A percentile compares a stretch with the other conserved stretches of the same genome.
Evolutionary conservation across 2,797 vertebrate species (phyloP).

Genomic region (Thunnus albacares): DNA sequence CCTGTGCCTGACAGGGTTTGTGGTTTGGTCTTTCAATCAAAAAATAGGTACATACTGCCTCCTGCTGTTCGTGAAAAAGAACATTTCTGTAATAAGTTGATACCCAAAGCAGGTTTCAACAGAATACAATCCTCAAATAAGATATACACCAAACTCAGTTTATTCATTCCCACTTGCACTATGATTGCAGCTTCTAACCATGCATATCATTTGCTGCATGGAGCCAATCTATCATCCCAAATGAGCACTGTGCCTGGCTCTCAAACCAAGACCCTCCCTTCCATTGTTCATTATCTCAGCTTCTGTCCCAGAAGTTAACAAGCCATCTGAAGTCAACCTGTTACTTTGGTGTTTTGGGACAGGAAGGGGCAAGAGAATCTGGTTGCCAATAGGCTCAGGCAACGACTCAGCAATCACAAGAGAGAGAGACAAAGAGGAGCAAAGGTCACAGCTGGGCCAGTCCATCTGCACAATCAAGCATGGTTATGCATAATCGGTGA

Average conservation of each 20-base stretch:
- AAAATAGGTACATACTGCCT: constrained; percentile 59
- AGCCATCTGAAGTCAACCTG: constrained; percentile 63
- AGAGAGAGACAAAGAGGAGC: background rate
- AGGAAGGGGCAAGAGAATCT: background rate
- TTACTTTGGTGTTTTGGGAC: constrained; percentile 30
- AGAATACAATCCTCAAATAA: background rate
- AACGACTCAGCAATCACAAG: background rate
- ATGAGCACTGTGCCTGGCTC: constrained; percentile 3
- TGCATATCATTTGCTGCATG: background rate
- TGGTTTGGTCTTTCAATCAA: background rate
- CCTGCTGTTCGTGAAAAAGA: constrained; percentile 61
- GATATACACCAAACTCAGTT: background rate
- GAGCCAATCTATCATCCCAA: background rate
- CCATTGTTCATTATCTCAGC: constrained; percentile 35
- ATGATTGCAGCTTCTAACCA: constrained; percentile 8
- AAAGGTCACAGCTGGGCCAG: constrained; percentile 57
- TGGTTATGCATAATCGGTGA: constrained; percentile 25
- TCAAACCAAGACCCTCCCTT: background rate
- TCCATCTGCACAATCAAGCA: constrained; percentile 23
- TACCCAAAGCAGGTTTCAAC: background rate
- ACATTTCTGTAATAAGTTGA: background rate
- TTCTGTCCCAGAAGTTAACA: constrained; percentile 40
- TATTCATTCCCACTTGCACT: background rate
- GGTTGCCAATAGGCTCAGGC: background rate
- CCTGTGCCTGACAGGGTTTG: constrained; percentile 5